Evolutionary conservation across 23 tunicate species (phyloP), one percentile per base, ranked within the genome.

Genomic region (Diplosoma virens): DNA sequence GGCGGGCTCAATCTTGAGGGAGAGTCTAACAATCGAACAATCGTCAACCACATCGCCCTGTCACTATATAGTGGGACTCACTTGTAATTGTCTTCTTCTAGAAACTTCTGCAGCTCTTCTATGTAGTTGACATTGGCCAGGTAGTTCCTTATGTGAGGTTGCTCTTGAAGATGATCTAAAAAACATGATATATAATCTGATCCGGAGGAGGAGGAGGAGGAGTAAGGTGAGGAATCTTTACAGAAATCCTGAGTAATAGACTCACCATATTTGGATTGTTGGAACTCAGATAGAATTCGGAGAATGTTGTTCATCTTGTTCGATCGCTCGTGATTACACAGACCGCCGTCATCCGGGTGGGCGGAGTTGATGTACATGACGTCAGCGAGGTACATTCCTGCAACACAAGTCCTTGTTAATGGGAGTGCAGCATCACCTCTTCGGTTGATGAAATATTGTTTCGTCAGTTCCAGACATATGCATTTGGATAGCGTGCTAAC

Each of bases 51-150:
- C n/a, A n/a, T n/a, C n/a, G n/a, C n/a, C n/a, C n/a, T n/a, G n/a
- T n/a, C n/a, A n/a, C n/a, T n/a, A n/a, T n/a, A n/a, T 9, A n/a
- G n/a, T n/a, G n/a, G n/a, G n/a, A 47, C 82, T 25, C 53, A 92
- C 99, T 89, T 95, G 93, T 95, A 95, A 65, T 95, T 95, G 54
- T 89, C 99, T 71, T 89, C 96, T 85, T 95, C 99, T 16, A 84
- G 67, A 71, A 95, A 95, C 59, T 86, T 81, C 66, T 95, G 99
- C 14, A 95, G 75, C 81, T 95, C 99, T 66, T 85, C 95, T 29
- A 95, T 95, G 79, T 95, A 95, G 37, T 95, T 82, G 61, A 95
- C 87, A 23, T 84, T 84, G 34, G 77, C 87, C 34, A 95, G 79
- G 50, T 91, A 95, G 1, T 77, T 80, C 54, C 84, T 81, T 37